Base-by-base conservation (phyloP, 2,888 invertebrate species). In the Uloborus plumipes region DNA sequence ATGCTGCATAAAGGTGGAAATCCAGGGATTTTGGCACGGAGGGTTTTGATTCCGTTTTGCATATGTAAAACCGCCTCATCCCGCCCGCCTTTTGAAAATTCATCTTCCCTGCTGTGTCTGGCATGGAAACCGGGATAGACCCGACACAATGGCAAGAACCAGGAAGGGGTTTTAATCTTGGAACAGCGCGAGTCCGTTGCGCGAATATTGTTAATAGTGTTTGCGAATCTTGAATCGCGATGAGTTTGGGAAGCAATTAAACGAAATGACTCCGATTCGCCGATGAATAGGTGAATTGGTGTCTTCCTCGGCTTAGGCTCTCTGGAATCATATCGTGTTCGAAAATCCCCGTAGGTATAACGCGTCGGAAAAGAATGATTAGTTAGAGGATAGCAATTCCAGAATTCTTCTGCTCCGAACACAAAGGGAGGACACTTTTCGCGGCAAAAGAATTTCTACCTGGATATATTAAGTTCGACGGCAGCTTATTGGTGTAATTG, bases 201-300 rank as follows among this genome's bases (percentile, higher is more conserved):
- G 65, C 64, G 74, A 81, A 81, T 74, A 81, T 81, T 64, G 80
- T 74, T 81, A 81, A 81, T 81, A 81, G 74, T 74, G 80, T 81
- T 81, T 81, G 80, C 22, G 69, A 74, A 70, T 74, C 74, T 75
- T 70, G 74, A 81, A 81, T 81, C 74, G 69, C 75, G 69, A 81
- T 69, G 80, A 81, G 80, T 81, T 81, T 74, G 74, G 47, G 55
- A 74, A 81, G 80, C 80, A 81, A 81, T 81, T 81, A 81, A 81
- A 81, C 70, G 74, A 74, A 74, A 81, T 81, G 80, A 72, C 70
- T 72, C 62, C 72, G 72, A 69, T 69, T 58, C 69, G 20, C 39
- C 26, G 18, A 58, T 69, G 69, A 69, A 69, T 69, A 58, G 69
- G 69, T 58, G 58, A 26, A 26, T 62, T n/a, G 62, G 62, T 26